phyloP scores from a whole-genome alignment of 1,140 invertebrate species.

The Caerostris extrusa region DNA sequence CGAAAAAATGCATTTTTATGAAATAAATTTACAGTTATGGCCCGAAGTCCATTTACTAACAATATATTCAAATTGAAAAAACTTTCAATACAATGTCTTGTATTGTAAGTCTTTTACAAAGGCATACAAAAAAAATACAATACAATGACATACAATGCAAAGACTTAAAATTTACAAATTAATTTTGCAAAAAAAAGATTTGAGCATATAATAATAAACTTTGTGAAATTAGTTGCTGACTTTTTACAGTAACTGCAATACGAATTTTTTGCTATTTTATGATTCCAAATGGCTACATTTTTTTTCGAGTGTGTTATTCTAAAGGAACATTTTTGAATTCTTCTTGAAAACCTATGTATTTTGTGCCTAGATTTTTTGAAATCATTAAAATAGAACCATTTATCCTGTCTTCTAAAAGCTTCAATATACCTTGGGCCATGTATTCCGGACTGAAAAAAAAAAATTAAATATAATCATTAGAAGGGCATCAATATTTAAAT shows the following conservation, averaged over 20 bases:
- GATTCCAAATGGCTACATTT: background rate
- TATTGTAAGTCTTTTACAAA: too few relatives aligned
- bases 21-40: too few relatives aligned
- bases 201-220: too few relatives aligned
- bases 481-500: background rate
- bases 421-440: conserved; percentile 13
- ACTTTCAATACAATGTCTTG: too few relatives aligned
- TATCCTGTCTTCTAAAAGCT: conserved; percentile 48
- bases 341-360: conserved; percentile 43
- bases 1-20: too few relatives aligned
- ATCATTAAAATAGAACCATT: conserved; percentile 47
- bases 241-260: background rate
- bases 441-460: conserved; percentile 36
- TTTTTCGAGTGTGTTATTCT: background rate
- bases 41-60: too few relatives aligned
- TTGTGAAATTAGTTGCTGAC: too few relatives aligned
- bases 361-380: background rate
- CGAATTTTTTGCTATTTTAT: background rate
- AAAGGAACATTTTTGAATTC: background rate
- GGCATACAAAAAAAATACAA: too few relatives aligned
- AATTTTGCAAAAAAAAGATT: too few relatives aligned
- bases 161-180: too few relatives aligned
- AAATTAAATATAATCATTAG: background rate
- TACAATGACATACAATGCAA: too few relatives aligned
- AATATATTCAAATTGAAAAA: too few relatives aligned